Conservation (phyloP, 2,797 vertebrate genomes). For the Melanotaenia boesemani region DNA sequence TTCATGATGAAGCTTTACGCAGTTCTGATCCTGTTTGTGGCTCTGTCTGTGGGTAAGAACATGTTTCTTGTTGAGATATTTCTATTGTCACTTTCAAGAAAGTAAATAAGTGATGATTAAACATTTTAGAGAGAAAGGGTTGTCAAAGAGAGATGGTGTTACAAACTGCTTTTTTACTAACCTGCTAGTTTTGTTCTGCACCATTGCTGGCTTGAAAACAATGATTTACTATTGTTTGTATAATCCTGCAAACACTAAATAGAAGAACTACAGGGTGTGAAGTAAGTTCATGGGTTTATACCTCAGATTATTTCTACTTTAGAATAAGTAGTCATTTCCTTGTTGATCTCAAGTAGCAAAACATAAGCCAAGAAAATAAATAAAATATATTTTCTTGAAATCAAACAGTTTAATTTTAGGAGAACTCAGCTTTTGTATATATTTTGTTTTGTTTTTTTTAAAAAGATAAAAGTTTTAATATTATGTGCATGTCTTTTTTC, state of each 20-base stretch:
- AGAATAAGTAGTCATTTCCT: no score
- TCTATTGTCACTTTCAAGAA: neutral
- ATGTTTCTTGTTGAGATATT: neutral
- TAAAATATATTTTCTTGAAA: no score
- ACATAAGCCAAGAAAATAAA: neutral
- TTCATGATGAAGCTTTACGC: constrained; percentile 49
- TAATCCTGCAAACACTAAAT: neutral
- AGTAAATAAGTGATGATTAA: neutral
- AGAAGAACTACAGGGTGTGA: no score
- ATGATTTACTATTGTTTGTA: neutral
- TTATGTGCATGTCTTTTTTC: neutral
- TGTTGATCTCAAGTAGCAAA: neutral
- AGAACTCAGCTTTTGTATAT: no score
- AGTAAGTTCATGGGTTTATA: neutral
- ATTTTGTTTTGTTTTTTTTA: no score
- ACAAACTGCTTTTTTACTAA: no score
- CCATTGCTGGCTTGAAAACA: neutral
- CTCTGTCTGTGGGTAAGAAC: constrained; percentile 57
- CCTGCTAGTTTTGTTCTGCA: neutral
- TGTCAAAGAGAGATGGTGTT: no score
- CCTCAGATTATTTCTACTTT: no score
- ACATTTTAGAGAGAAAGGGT: no score
- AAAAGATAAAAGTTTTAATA: neutral
- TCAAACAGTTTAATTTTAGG: no score
- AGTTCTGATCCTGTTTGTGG: constrained; percentile 48